Evolutionary conservation across 1,140 invertebrate species (phyloP), one percentile per base, ranked within the genome.

Genomic region (Drosophila hydei): DNA sequence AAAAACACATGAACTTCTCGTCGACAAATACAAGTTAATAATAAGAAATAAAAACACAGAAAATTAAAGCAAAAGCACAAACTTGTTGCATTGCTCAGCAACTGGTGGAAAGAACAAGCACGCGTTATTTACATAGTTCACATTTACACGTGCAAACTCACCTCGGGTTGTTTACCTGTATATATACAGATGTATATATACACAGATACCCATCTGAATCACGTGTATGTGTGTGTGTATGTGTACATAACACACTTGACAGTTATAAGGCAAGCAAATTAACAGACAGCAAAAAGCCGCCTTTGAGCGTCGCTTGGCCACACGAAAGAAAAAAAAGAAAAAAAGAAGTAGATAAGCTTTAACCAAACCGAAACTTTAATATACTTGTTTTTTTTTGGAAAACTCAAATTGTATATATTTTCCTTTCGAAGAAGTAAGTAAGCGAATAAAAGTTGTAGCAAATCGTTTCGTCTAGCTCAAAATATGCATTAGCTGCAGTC

Each of bases 181-280:
- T 27, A 7, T 54, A 21, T 21, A 19, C 8, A 40, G 8, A 21
- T 3, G 18, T 19, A 40, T 8, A 18, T 5, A 54, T 25, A 67
- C 30, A 59, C 63, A 18, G 4, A 54, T 25, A 67, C 30, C 52
- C 63, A 40, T 47, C 50, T 64, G 51, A 63, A 63, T 55, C 58
- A 47, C 42, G 25, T 63, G 11, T 48, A 8, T 47, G 52, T 45
- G 27, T 48, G 42, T 62, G 38, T 52, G 25, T 58, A 16, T 38
- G 33, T 68, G 72, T 74, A 68, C 60, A 75, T 72, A 87, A 52
- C 78, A 88, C 55, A 87, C 74, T 81, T 81, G 76, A 80, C 75
- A 75, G 78, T 55, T 58, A n/a, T n/a, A 62, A 75, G 50, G 71
- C 75, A 77, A 67, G 73, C 79, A 87, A 87, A 87, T 75, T 87